Base-by-base conservation (phyloP, 92 coral and sea anemone species). In the Metridium senile region DNA sequence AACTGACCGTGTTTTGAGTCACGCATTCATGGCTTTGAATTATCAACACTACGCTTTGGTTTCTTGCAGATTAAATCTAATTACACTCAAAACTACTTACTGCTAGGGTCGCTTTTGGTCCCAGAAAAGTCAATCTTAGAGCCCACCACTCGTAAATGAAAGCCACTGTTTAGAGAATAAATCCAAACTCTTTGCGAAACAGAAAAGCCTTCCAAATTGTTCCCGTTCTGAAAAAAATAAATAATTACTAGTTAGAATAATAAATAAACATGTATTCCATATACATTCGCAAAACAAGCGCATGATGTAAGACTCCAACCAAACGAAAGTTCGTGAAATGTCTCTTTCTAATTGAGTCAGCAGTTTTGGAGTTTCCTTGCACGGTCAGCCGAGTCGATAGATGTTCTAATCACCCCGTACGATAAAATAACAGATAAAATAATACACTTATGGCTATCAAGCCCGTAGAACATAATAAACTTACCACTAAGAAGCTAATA, bases 61-160 rank as follows among this genome's bases (percentile, higher is more conserved):
- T 25, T 70, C 10, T 33, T 49, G 39, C 39, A 18, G 3, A 39
- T 8, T 26, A 47, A 54, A 30, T 54, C 51, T 16, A 0, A 31
- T 28, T 32, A 54, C 18, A n/a, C n/a, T n/a, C n/a, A n/a, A n/a
- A 16, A 16, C 16, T 29, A 58, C 78, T 73, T 32, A 73, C 78
- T 62, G 32, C 22, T 29, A 30, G 78, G 68, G 25, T 73, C 78
- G 54, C 26, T 0, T 11, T 58, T 18, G 4, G 1, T 31, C 22
- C 67, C 78, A 11, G 20, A 33, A 11, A 22, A 58, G 57, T 73
- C 78, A 10, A 73, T 73, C 18, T 32, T 31, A 16, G 67, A 57
- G 7, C 78, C 78, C 33, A 10, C 33, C 22, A 73, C 78, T n/a
- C 78, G 43, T 47, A 73, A 23, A 58, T 73, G 78, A 35, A 4